phyloP scores from a whole-genome alignment of 2,888 invertebrate species.

The Drosophila percnosoma region DNA sequence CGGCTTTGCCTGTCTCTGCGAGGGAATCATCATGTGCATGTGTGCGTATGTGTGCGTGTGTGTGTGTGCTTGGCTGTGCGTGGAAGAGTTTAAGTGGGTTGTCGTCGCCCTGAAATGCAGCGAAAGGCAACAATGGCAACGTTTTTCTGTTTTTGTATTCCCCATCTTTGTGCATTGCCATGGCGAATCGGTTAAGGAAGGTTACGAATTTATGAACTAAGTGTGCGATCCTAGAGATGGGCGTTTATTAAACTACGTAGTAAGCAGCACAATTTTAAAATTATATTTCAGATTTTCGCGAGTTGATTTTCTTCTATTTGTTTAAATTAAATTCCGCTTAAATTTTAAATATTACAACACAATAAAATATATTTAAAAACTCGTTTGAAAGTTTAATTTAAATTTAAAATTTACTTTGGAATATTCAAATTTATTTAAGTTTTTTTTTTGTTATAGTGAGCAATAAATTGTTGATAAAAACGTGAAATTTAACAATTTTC shows the following conservation, averaged over 20 bases:
- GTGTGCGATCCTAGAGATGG: background rate
- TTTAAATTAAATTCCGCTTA: background rate
- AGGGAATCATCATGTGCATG: background rate
- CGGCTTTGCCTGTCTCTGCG: conserved; percentile 6
- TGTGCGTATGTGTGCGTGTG: background rate
- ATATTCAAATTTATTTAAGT: too few species aligned
- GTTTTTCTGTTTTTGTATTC: conserved; percentile 54
- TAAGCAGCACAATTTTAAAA: background rate
- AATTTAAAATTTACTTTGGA: too few species aligned
- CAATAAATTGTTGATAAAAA: background rate
- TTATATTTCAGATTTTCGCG: background rate
- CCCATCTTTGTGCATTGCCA: conserved; percentile 65
- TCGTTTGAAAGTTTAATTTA: too few species aligned
- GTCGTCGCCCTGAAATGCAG: conserved; percentile 48
- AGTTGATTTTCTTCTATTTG: background rate
- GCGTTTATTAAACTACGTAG: conserved; percentile 6
- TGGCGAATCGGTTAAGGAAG: conserved; percentile 19
- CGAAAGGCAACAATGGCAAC: conserved; percentile 54
- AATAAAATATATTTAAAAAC: too few species aligned
- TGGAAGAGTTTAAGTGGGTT: conserved; percentile 63
- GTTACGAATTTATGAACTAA: conserved; percentile 1
- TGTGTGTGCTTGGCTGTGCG: conserved; percentile 4
- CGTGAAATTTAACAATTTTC: background rate
- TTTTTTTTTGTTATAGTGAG: too few species aligned
- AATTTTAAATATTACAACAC: background rate